Evolutionary conservation across 2,113 vertebrate species (phyloP).

Genomic region (Oryzias celebensis): DNA sequence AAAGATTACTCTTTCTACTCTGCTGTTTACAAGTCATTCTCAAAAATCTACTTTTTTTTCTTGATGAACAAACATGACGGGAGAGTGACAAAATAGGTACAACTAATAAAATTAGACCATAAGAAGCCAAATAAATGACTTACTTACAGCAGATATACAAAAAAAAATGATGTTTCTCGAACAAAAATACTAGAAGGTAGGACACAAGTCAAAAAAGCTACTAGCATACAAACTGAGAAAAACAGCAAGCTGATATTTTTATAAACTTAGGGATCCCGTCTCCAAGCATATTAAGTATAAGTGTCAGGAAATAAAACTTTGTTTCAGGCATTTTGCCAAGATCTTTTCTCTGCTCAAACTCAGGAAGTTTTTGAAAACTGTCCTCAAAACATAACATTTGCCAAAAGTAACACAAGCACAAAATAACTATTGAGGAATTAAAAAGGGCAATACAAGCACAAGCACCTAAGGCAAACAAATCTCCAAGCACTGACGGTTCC

Average conservation of each 20-base stretch:
- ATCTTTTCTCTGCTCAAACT: too few species aligned
- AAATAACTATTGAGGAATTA: not conserved
- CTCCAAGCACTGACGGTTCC: too few species aligned
- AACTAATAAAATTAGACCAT: not conserved
- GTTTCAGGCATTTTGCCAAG: too few species aligned
- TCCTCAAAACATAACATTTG: not conserved
- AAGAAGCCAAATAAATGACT: not conserved
- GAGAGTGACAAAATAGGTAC: not conserved
- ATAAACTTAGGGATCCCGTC: not conserved
- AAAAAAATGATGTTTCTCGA: slow-evolving; percentile 5
- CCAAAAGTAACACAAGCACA: not conserved
- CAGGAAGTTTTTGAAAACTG: too few species aligned
- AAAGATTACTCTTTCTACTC: too few species aligned
- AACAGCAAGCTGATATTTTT: not conserved
- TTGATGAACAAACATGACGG: too few species aligned
- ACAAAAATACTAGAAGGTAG: not conserved
- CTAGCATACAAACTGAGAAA: not conserved
- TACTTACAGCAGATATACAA: not conserved
- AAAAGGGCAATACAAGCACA: not conserved
- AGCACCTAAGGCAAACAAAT: too few species aligned
- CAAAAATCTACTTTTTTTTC: too few species aligned
- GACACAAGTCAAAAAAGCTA: not conserved
- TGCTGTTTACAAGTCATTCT: too few species aligned
- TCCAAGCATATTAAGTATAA: slow-evolving; percentile 2
- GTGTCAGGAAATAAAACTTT: not conserved